Conservation (phyloP, 2,888 invertebrate species). For the Acronicta psi region DNA sequence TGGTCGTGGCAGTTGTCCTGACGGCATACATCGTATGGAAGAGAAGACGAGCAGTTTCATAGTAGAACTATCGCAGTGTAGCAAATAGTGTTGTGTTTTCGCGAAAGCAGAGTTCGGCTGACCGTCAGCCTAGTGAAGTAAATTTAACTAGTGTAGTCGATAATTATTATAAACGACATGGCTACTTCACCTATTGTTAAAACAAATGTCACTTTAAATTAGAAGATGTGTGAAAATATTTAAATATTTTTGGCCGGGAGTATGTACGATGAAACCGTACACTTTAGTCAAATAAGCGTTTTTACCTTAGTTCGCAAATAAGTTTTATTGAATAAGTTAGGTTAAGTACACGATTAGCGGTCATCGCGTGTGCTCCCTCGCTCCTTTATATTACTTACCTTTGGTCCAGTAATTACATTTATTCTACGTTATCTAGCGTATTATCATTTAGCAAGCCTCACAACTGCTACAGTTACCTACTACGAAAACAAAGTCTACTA, state of each 20-base stretch:
- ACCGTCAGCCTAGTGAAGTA: slow-evolving; percentile 14
- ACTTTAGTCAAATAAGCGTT: too few relatives aligned
- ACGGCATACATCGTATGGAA: slow-evolving; percentile 4
- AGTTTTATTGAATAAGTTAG: neutral
- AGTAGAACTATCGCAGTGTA: slow-evolving; percentile 4
- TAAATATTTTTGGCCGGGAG: slow-evolving; percentile 5
- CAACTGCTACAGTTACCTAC: slow-evolving; percentile 1
- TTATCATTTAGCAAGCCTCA: neutral
- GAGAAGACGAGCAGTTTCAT: slow-evolving; percentile 2
- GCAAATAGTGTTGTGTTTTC: slow-evolving; percentile 22
- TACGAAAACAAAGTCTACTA: too few relatives aligned
- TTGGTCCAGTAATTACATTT: neutral
- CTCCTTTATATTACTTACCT: slow-evolving; percentile 2
- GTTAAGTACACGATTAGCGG: slow-evolving; percentile 8
- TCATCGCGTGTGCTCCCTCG: slow-evolving; percentile 11
- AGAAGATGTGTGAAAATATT: slow-evolving; percentile 1
- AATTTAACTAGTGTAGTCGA: slow-evolving; percentile 1
- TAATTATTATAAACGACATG: slow-evolving; percentile 3
- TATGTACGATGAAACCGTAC: too few relatives aligned
- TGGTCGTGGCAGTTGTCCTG: slow-evolving; percentile 1
- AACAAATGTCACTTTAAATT: slow-evolving; percentile 12
- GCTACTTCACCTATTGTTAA: slow-evolving; percentile 8
- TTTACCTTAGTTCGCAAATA: too few relatives aligned
- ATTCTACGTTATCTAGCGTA: neutral
- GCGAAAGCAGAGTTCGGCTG: slow-evolving; percentile 19